A percentile compares a stretch with the other conserved stretches of the same genome.
Conservation (phyloP, 2,888 invertebrate species). For the Bedellia somnulentella region DNA sequence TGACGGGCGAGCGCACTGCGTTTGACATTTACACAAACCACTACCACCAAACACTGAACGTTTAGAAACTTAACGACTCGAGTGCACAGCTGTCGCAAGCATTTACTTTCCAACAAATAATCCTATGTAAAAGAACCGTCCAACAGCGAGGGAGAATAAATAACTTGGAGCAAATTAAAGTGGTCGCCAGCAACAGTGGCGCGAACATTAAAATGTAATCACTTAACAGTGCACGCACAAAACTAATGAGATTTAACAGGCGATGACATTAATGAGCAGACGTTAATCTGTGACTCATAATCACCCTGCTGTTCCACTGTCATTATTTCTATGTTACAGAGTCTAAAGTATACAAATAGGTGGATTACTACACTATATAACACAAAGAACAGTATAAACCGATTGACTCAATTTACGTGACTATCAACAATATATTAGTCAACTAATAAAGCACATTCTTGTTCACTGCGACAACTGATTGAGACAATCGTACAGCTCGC, state of each 20-base stretch:
- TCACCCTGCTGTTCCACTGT: slow-evolving; percentile 16
- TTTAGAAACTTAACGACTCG: slow-evolving; percentile 24
- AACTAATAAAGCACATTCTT: no score
- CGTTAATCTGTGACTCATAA: slow-evolving; percentile 45
- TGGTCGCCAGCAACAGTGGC: slow-evolving; percentile 25
- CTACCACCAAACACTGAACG: slow-evolving; percentile 18
- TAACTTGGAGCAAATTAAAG: slow-evolving; percentile 29
- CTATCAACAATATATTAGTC: slow-evolving; percentile 7
- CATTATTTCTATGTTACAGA: neutral
- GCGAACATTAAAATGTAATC: slow-evolving; percentile 47
- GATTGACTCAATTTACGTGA: slow-evolving; percentile 15
- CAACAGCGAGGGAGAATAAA: slow-evolving; percentile 23
- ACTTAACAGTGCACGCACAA: slow-evolving; percentile 51
- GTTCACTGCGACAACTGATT: no score
- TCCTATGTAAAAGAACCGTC: slow-evolving; percentile 25
- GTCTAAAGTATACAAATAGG: no score
- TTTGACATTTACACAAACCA: slow-evolving; percentile 37
- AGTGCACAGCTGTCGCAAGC: no score
- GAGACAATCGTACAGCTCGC: no score
- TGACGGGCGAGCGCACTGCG: no score
- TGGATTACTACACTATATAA: no score
- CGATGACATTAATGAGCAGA: slow-evolving; percentile 44
- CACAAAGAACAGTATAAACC: slow-evolving; percentile 17
- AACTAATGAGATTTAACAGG: slow-evolving; percentile 54
- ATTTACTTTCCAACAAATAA: no score